These are phyloP conservation scores for Therioaphis trifolii DNA, from an alignment of 2,888 invertebrate genomes.

Conservation along the genomic window DNA sequence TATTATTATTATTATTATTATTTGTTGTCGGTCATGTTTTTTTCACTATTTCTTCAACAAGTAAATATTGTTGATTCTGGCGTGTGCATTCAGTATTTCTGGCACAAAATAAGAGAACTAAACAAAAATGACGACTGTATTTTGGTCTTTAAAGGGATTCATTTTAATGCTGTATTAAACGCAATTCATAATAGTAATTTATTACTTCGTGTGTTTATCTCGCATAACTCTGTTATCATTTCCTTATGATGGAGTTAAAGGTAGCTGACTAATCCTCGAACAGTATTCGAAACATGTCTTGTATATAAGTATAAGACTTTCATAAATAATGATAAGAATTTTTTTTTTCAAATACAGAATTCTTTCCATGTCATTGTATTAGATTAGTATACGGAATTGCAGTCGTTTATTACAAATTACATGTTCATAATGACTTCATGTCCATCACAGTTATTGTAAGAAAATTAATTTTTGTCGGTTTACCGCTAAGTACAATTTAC, in stretches of 20 bases:
- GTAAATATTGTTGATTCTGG: not conserved
- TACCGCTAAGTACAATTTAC: not conserved
- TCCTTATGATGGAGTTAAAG: not conserved
- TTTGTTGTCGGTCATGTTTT: conserved; percentile 6
- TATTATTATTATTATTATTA: conserved; percentile 10
- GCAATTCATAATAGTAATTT: not conserved
- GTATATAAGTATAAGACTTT: not conserved
- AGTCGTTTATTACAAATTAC: not conserved
- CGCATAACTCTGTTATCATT: not conserved
- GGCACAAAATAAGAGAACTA: not conserved
- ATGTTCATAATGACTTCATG: not conserved
- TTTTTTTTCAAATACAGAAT: not conserved
- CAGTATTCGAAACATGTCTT: conserved; percentile 37
- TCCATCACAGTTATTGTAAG: not conserved
- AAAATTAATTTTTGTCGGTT: not conserved
- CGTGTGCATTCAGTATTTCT: not conserved
- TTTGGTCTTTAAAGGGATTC: not conserved
- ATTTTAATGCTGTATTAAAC: not conserved
- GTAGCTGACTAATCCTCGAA: not conserved
- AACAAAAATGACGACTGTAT: not conserved
- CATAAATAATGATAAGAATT: conserved; percentile 18
- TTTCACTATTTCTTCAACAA: not conserved
- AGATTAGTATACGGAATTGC: not conserved
- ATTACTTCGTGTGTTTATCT: not conserved
- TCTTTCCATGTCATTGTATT: not conserved